Evolutionary conservation across 2,888 invertebrate species (phyloP).

Genomic region (Pyrrhopygopsis socrates): DNA sequence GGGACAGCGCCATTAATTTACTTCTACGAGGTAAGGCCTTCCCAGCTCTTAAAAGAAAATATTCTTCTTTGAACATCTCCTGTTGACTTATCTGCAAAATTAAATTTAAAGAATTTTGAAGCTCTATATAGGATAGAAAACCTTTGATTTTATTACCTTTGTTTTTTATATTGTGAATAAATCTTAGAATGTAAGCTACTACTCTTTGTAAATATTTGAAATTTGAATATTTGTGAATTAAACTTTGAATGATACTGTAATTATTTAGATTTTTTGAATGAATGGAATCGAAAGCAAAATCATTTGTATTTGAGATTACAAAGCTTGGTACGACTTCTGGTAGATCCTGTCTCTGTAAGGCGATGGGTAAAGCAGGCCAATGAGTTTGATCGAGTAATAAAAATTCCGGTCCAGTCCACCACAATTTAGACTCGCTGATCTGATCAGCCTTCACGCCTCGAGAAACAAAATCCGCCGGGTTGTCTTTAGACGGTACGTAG

Average conservation of each 20-base stretch:
- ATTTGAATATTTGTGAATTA: not conserved
- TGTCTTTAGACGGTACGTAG: constrained; percentile 67
- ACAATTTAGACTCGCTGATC: constrained; percentile 34
- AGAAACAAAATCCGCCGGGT: constrained; percentile 71
- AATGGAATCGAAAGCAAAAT: not conserved
- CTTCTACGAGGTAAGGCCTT: constrained; percentile 12
- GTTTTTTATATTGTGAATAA: constrained; percentile 1
- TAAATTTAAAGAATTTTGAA: not conserved
- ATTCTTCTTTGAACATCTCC: constrained; percentile 15
- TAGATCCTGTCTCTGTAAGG: not conserved
- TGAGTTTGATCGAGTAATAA: not conserved
- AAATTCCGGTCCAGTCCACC: constrained; percentile 30
- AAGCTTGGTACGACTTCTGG: not conserved
- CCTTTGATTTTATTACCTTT: not conserved
- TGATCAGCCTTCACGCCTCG: constrained; percentile 62
- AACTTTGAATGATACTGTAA: not conserved
- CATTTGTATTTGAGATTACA: not conserved
- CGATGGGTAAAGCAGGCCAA: not conserved
- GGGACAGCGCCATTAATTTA: not conserved
- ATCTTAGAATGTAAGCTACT: not conserved
- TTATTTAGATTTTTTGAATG: not conserved
- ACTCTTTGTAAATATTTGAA: not conserved
- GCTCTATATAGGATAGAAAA: not conserved
- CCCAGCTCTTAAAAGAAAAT: not conserved
- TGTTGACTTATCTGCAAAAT: not conserved